Base-by-base conservation (phyloP, 2,888 invertebrate genomes). In the Sinelater perroti region DNA sequence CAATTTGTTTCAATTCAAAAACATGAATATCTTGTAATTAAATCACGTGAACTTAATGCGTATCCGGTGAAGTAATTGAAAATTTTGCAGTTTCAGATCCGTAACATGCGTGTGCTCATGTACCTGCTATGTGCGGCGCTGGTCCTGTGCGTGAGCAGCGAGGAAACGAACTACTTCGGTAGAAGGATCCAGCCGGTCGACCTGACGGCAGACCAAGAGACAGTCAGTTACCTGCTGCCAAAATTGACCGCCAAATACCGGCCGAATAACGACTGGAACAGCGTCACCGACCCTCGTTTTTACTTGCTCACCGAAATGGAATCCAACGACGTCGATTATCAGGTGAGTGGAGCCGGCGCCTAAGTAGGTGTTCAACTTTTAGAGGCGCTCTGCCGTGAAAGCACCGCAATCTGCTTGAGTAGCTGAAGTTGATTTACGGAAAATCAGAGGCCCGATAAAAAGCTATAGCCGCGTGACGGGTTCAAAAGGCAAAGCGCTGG, bases 221-320 rank as follows among this genome's bases (percentile, higher is more conserved):
- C 75, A 18, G 63, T 77, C 57, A 79, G 78, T 63, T 85, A 83
- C 71, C 79, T 81, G 20, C 71, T 82, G 60, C 81, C 83, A 16
- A 78, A 81, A 60, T 72, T 83, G 72, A 78, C 81, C 18, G 81
- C 81, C n/a, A 84, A 83, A 69, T 83, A 81, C 74, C 65, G 73
- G 54, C 74, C 75, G 21, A 74, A 71, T 61, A 70, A 66, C 62
- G 72, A 72, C 7, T 75, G 75, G 75, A 72, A 72, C 33, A 74
- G 72, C n/a, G 74, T 77, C 33, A 70, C 73, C 4, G 78, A 79
- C 64, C 78, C 79, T 10, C 67, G 78, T 28, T 76, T 78, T 63
- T 80, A 78, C 64, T 67, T 79, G 17, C 72, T 80, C 59, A 76
- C 78, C 42, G 80, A 80, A 65, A 70, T 75, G 68, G 75, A 70